Evolutionary conservation across 2,797 vertebrate species (phyloP).

Genomic region (Amblyopsis hoosieri): DNA sequence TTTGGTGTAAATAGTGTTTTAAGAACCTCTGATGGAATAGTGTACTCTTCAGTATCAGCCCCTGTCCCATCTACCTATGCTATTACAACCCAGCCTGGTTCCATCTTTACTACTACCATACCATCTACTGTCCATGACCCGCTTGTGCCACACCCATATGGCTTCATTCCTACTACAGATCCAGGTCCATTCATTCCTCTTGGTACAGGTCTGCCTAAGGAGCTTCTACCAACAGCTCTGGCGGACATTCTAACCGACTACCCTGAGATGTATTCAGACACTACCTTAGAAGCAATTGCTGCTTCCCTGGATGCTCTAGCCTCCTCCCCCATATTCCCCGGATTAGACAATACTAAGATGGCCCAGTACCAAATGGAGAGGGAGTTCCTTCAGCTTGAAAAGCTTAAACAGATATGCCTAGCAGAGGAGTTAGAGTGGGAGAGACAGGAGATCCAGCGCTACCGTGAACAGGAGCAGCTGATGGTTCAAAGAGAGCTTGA

Average conservation of each 20-base stretch:
- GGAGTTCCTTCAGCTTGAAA: constrained; percentile 95
- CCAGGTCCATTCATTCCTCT: constrained; percentile 79
- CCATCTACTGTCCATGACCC: constrained; percentile 81
- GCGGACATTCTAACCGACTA: constrained; percentile 85
- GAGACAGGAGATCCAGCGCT: constrained; percentile 97
- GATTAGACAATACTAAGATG: constrained; percentile 91
- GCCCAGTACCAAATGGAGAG: constrained; percentile 94
- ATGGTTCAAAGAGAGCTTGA: constrained; percentile 98
- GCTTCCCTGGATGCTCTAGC: constrained; percentile 85
- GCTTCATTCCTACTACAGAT: constrained; percentile 84
- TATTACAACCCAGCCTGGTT: constrained; percentile 97
- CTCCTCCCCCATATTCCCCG: constrained; percentile 84
- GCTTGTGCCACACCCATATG: constrained; percentile 82
- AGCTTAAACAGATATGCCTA: constrained; percentile 95
- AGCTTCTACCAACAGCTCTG: constrained; percentile 81
- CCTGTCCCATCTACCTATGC: constrained; percentile 92
- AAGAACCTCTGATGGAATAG: constrained; percentile 91
- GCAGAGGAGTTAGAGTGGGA: constrained; percentile 98
- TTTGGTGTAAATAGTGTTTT: constrained; percentile 87
- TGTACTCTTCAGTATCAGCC: constrained; percentile 92
- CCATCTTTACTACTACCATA: constrained; percentile 85
- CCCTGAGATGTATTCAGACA: constrained; percentile 89
- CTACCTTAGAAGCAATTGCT: constrained; percentile 80
- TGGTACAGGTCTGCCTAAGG: constrained; percentile 82
- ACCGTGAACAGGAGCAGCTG: constrained; percentile 95